A percentile compares a stretch with the other conserved stretches of the same genome.
Evolutionary conservation across 2,888 invertebrate species (phyloP).

Genomic region (Mechanitis mazaeus): DNA sequence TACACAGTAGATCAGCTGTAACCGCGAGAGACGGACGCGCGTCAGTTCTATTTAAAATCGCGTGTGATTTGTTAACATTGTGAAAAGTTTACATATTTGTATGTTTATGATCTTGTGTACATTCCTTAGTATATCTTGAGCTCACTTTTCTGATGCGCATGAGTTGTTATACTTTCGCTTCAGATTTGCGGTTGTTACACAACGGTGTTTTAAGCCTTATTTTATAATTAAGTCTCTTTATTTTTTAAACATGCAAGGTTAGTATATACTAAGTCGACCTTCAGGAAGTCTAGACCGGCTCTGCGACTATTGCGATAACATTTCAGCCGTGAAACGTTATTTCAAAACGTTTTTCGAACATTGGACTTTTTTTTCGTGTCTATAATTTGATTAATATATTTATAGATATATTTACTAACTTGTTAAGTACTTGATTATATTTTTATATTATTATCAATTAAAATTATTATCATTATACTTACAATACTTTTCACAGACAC

Average conservation of each 20-base stretch:
- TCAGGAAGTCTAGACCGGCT: constrained; percentile 30
- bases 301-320: constrained; percentile 36
- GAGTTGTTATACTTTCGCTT: constrained; percentile 61
- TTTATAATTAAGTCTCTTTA: constrained; percentile 12
- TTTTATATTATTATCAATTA: too few relatives aligned
- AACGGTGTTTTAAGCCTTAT: constrained; percentile 29
- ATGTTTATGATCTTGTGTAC: constrained; percentile 23
- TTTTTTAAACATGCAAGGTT: constrained; percentile 1
- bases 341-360: constrained; percentile 10
- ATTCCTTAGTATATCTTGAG: constrained; percentile 18
- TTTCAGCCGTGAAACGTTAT: constrained; percentile 34
- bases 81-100: constrained; percentile 22
- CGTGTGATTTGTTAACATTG: constrained; percentile 43
- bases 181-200: constrained; percentile 29
- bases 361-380: background rate
- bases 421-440: too few relatives aligned
- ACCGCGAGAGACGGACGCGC: constrained; percentile 49
- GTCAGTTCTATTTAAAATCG: constrained; percentile 33
- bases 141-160: constrained; percentile 49
- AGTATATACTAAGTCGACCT: constrained; percentile 36
- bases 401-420: too few relatives aligned
- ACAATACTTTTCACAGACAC: too few relatives aligned
- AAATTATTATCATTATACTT: too few relatives aligned
- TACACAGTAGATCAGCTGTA: constrained; percentile 55
- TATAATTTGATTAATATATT: too few relatives aligned